These are phyloP conservation scores for Ormia ochracea DNA, from an alignment of 2,888 invertebrate genomes.

Conservation along the genomic window DNA sequence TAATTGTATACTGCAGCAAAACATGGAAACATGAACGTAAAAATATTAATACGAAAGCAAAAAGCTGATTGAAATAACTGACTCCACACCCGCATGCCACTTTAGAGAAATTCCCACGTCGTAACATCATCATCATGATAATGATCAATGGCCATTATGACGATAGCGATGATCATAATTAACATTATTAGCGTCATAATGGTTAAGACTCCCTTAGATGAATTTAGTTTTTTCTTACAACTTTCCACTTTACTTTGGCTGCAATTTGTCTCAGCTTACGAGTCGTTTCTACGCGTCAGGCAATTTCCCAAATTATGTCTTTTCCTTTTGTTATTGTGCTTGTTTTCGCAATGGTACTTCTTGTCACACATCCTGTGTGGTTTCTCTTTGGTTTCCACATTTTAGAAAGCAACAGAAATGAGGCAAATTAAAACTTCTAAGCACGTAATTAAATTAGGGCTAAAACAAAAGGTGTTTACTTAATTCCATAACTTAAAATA, in stretches of 20 bases:
- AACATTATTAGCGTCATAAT: background rate
- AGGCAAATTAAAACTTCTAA: conserved; percentile 53
- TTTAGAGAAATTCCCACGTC: conserved; percentile 73
- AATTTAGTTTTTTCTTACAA: background rate
- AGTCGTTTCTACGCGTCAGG: background rate
- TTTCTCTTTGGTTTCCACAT: background rate
- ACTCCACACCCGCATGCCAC: conserved; percentile 73
- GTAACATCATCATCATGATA: conserved; percentile 42
- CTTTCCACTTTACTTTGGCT: background rate
- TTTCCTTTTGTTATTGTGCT: background rate
- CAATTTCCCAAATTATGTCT: background rate
- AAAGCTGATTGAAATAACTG: conserved; percentile 52
- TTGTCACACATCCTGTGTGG: conserved; percentile 45
- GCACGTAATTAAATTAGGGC: conserved; percentile 67
- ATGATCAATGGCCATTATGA: background rate
- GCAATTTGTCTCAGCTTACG: conserved; percentile 15
- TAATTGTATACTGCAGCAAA: background rate
- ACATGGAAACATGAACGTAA: background rate
- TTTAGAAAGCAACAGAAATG: background rate
- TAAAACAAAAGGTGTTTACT: conserved; percentile 64
- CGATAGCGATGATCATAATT: conserved; percentile 11
- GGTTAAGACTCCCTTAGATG: conserved; percentile 30
- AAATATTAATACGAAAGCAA: conserved; percentile 42
- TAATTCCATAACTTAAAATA: conserved; percentile 59
- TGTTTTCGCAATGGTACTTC: conserved; percentile 50